A percentile compares a stretch with the other conserved stretches of the same genome.
These are phyloP conservation scores for Gymnoscopelus braueri DNA, from an alignment of 2,797 vertebrate species.

Conservation along the genomic window DNA sequence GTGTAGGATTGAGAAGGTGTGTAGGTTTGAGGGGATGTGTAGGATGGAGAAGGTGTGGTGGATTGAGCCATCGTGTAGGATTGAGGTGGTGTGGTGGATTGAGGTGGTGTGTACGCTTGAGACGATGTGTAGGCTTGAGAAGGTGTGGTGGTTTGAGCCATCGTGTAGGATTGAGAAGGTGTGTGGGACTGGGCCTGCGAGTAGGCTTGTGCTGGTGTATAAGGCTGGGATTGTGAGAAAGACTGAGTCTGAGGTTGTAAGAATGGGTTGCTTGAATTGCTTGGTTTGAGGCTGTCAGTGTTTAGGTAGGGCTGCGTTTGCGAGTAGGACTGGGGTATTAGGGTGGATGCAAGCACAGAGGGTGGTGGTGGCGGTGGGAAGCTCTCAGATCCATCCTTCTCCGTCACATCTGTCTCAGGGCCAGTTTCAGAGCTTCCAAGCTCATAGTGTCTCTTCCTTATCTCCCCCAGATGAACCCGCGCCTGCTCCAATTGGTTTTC, in stretches of 20 bases:
- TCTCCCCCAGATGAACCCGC: conserved; percentile 90
- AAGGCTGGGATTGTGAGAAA: neutral
- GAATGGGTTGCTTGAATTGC: conserved; percentile 32
- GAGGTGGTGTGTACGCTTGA: conserved; percentile 2
- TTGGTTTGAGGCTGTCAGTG: conserved; percentile 25
- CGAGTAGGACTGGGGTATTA: conserved; percentile 17
- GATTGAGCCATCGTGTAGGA: conserved; percentile 1
- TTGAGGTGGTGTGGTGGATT: neutral
- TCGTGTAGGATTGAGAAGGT: neutral
- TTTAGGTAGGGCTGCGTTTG: conserved; percentile 50
- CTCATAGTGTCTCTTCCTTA: conserved; percentile 94
- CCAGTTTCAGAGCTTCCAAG: conserved; percentile 66
- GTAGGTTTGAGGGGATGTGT: neutral
- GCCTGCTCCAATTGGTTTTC: conserved; percentile 92
- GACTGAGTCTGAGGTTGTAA: conserved; percentile 20
- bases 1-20: conserved; percentile 5
- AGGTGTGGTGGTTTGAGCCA: neutral
- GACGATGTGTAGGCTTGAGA: neutral
- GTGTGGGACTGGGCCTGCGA: neutral
- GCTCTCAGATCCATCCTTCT: conserved; percentile 41
- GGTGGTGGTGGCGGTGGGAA: conserved; percentile 76
- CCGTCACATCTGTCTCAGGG: neutral
- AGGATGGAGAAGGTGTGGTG: neutral
- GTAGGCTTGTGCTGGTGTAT: neutral
- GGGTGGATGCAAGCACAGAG: conserved; percentile 51